These are phyloP conservation scores for Pterocles gutturalis DNA, from an alignment of 2,113 vertebrate species.

Conservation along the genomic window DNA sequence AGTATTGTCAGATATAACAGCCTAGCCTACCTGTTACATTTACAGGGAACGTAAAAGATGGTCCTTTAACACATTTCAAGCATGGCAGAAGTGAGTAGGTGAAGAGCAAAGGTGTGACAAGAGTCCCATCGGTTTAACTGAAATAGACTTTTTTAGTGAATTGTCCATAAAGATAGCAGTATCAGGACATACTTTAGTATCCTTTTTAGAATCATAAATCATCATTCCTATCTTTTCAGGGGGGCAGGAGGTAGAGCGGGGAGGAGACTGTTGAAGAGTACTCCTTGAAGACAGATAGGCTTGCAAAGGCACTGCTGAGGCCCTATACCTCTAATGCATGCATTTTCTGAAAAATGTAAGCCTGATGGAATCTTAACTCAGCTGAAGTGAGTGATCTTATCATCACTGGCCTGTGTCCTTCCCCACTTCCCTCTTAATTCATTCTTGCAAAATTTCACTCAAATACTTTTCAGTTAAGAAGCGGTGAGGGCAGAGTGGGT, in stretches of 20 bases:
- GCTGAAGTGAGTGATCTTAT: slow-evolving; percentile 56
- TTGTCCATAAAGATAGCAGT: neutral
- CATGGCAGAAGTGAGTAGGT: neutral
- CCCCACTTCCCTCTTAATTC: slow-evolving; percentile 28
- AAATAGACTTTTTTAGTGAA: neutral
- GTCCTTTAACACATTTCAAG: neutral
- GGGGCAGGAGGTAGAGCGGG: too few relatives aligned
- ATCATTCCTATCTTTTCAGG: neutral
- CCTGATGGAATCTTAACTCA: slow-evolving; percentile 50
- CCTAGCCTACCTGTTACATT: slow-evolving; percentile 18
- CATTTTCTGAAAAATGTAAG: slow-evolving; percentile 45
- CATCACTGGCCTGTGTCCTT: slow-evolving; percentile 5
- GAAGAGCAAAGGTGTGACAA: neutral
- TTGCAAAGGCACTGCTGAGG: slow-evolving; percentile 9
- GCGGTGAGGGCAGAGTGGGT: neutral
- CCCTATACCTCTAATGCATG: neutral
- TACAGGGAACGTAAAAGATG: neutral
- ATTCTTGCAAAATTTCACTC: slow-evolving; percentile 34
- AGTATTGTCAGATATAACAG: neutral
- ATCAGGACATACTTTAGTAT: neutral
- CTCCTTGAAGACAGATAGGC: neutral
- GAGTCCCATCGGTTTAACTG: neutral
- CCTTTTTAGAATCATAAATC: neutral
- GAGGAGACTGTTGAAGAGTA: neutral
- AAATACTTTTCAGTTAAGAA: slow-evolving; percentile 27